These are phyloP conservation scores for Daubentonia madagascariensis DNA, from an alignment of 2,113 vertebrate genomes.

Conservation along the genomic window DNA sequence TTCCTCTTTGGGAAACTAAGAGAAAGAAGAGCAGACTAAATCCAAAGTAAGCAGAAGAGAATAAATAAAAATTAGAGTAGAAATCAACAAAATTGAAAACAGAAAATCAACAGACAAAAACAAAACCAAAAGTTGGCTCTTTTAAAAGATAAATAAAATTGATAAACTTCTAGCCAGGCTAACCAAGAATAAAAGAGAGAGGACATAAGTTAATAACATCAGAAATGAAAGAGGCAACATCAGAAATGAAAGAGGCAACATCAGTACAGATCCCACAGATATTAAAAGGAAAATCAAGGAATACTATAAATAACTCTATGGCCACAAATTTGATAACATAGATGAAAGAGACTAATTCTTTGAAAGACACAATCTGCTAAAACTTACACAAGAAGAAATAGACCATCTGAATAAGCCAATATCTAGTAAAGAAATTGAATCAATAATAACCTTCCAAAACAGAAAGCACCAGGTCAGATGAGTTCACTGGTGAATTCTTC, in stretches of 20 bases:
- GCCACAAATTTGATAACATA: background rate
- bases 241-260: background rate
- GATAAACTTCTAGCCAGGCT: background rate
- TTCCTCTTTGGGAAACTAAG: background rate
- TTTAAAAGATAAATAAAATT: background rate
- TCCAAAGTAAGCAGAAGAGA: background rate
- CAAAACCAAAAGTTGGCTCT: background rate
- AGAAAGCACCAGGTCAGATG: background rate
- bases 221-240: background rate
- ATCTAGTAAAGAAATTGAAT: background rate
- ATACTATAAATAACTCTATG: background rate
- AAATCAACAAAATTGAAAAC: background rate
- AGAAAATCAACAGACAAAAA: background rate
- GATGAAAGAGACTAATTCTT: background rate
- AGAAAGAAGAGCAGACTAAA: background rate
- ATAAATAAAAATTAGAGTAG: background rate
- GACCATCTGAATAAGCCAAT: too few relatives aligned
- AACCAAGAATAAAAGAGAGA: background rate
- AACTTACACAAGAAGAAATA: background rate
- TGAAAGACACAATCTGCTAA: background rate
- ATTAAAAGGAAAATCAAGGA: background rate
- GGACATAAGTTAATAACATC: background rate
- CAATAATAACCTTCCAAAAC: background rate
- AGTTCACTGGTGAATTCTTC: background rate
- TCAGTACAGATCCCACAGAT: background rate